Evolutionary conservation across 2,888 invertebrate species (phyloP), one percentile per base, ranked within the genome.

Genomic region (Cephus sareptanus): DNA sequence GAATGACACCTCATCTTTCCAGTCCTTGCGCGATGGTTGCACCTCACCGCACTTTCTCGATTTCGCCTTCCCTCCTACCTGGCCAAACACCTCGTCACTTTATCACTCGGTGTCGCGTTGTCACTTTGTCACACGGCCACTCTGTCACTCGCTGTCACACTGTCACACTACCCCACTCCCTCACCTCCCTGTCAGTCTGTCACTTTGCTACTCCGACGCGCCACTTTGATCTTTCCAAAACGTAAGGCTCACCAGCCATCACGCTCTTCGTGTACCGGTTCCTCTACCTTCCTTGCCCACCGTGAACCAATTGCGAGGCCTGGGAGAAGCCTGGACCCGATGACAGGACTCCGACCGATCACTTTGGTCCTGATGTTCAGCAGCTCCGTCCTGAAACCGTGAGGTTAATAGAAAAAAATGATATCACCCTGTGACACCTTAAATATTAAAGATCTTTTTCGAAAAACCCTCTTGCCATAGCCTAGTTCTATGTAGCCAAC

Each of bases 1-100:
- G 87, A 82, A 86, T 85, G 87, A 85, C 84, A 85, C 88, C 85
- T 86, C 86, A 87, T 87, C 83, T 82, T 81, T 83, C 83, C 80
- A 79, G 78, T 78, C 80, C 78, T 79, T 75, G 6, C 56, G 56
- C 23, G 56, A 56, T 23, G 56, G 23, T 9, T 56, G 56, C 56
- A 56, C 56, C 56, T 56, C 56, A 56, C 56, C 56, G 56, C 56
- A 56, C 56, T 71, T 71, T 71, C 71, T 71, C 71, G 31, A 31
- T 23, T 71, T 71, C 71, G 33, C 71, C 9, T 71, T 31, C 23
- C 71, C 33, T 71, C 9, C 71, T 71, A 34, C 71, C 71, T 71
- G 71, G 71, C 31, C 71, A 31, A 71, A 31, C 71, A 71, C 71
- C 71, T 56, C 56, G 23, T 56, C 56, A 56, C 56, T 56, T 56